These are phyloP conservation scores for Drosophila hamatofila DNA, from an alignment of 2,888 invertebrate species.

Conservation along the genomic window DNA sequence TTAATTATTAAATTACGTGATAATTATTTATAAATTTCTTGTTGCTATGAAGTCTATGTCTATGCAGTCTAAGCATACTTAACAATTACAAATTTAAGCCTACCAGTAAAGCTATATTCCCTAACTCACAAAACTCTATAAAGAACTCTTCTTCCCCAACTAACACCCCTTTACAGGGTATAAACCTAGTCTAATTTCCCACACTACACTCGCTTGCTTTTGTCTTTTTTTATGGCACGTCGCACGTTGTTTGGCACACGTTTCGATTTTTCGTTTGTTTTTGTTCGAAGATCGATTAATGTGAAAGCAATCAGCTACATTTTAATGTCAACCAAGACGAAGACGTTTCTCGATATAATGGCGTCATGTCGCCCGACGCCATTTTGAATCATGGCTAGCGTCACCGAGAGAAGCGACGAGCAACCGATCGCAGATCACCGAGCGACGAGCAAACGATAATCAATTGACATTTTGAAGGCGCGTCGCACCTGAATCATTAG, in stretches of 20 bases:
- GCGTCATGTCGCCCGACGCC: constrained; percentile 56
- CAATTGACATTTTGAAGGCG: constrained; percentile 72
- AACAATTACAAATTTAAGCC: not conserved
- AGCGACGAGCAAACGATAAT: constrained; percentile 20
- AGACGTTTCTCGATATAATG: constrained; percentile 37
- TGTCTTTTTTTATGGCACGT: constrained; percentile 12
- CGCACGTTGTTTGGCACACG: constrained; percentile 70
- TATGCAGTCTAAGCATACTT: too few species aligned
- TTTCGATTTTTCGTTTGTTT: constrained; percentile 13
- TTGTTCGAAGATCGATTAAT: constrained; percentile 60
- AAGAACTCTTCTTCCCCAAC: not conserved
- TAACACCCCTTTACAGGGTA: constrained; percentile 11
- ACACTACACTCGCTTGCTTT: not conserved
- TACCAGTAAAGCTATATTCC: not conserved
- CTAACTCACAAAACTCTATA: not conserved
- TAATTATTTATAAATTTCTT: too few species aligned
- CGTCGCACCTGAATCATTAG: constrained; percentile 77
- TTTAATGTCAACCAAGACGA: constrained; percentile 34
- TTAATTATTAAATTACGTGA: too few species aligned
- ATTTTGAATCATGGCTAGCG: constrained; percentile 56
- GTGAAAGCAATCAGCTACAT: constrained; percentile 34
- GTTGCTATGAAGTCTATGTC: too few species aligned
- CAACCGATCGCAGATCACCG: not conserved
- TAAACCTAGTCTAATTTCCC: not conserved
- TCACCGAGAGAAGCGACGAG: constrained; percentile 2